phyloP scores from a whole-genome alignment of 2,797 vertebrate species.

The Eleutherodactylus coqui region DNA sequence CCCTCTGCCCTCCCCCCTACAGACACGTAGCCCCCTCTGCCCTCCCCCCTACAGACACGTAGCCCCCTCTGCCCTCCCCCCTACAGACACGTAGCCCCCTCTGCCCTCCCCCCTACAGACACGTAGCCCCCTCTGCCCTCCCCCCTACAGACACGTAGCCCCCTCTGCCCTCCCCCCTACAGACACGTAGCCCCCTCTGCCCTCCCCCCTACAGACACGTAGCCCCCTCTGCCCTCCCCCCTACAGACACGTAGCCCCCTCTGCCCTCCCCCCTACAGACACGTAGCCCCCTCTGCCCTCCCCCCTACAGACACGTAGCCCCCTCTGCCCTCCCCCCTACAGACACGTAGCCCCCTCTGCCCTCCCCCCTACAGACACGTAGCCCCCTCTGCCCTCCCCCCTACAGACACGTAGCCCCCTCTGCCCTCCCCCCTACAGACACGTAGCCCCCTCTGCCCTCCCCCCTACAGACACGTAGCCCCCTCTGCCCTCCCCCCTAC shows the following conservation, averaged over 20 bases:
- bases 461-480: not conserved
- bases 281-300: constrained; percentile 66
- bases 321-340: not conserved
- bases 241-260: not conserved
- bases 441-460: not conserved
- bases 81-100: not conserved
- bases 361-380: not conserved
- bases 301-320: not conserved
- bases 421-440: not conserved
- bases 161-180: constrained; percentile 66
- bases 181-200: not conserved
- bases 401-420: not conserved
- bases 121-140: not conserved
- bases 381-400: not conserved
- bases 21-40: not conserved
- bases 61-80: not conserved
- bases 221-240: constrained; percentile 68
- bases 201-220: not conserved
- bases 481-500: not conserved
- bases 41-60: not conserved
- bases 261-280: not conserved
- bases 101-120: constrained; percentile 66
- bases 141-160: not conserved
- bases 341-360: not conserved
- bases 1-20: not conserved